Percentiles rank a stretch among this genome's conserved stretches.
phyloP scores from a whole-genome alignment of 2,797 vertebrate genomes.

The Lophius americanus region DNA sequence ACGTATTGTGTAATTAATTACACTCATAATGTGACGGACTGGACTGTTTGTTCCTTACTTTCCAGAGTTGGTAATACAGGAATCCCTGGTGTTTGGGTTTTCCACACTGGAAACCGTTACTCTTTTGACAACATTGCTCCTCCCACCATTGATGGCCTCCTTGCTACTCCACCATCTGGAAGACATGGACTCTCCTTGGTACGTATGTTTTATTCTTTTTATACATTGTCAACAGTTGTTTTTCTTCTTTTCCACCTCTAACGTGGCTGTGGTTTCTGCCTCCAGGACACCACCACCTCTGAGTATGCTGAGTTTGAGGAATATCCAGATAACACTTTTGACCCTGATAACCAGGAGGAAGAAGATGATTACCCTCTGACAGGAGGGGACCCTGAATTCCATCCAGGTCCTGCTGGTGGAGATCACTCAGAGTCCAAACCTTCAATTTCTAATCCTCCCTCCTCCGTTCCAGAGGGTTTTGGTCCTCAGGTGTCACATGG shows the following conservation, averaged over 20 bases:
- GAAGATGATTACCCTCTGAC: conserved; percentile 77
- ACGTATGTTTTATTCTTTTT: conserved; percentile 7
- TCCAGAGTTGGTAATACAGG: conserved; percentile 88
- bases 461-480: conserved; percentile 40
- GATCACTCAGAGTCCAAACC: conserved; percentile 48
- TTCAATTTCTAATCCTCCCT: conserved; percentile 27
- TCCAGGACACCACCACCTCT: conserved; percentile 65
- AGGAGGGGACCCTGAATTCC: conserved; percentile 63
- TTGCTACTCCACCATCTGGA: conserved; percentile 50
- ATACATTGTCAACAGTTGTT: not conserved
- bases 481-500: conserved; percentile 4
- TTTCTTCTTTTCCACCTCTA: not conserved
- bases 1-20: not conserved
- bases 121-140: conserved; percentile 85
- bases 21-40: not conserved
- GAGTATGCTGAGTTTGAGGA: conserved; percentile 74
- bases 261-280: not conserved
- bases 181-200: conserved; percentile 54
- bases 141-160: conserved; percentile 57
- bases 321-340: conserved; percentile 71
- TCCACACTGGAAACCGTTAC: conserved; percentile 86
- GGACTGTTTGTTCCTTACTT: conserved; percentile 12
- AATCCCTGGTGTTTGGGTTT: conserved; percentile 91
- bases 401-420: conserved; percentile 34
- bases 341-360: conserved; percentile 57